Evolutionary conservation across 2,888 invertebrate species (phyloP).

Genomic region (Gymnoscelis rufifasciata): DNA sequence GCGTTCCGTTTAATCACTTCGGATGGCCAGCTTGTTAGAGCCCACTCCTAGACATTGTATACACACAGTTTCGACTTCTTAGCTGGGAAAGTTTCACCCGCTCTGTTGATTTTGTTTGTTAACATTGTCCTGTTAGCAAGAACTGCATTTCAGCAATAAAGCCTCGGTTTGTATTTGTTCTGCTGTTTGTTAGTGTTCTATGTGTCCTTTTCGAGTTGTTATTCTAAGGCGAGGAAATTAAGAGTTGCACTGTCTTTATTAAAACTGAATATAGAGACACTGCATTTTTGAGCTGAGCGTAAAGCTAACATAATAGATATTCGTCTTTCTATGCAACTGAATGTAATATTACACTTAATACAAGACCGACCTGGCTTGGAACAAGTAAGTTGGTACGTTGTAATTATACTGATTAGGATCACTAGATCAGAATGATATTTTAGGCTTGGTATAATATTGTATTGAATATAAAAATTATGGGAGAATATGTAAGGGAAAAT

Average conservation of each 20-base stretch:
- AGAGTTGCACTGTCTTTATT: conserved; percentile 17
- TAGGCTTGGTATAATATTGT: too few relatives aligned
- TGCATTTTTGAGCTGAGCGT: too few relatives aligned
- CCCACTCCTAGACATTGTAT: conserved; percentile 62
- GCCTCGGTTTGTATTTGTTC: conserved; percentile 35
- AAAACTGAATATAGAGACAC: too few relatives aligned
- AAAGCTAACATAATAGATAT: too few relatives aligned
- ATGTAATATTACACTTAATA: too few relatives aligned
- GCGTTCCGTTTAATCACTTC: conserved; percentile 63
- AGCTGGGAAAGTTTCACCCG: conserved; percentile 64
- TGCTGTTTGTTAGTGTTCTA: conserved; percentile 27
- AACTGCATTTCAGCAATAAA: conserved; percentile 38
- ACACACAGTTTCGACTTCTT: conserved; percentile 68
- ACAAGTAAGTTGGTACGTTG: too few relatives aligned
- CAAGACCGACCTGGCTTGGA: too few relatives aligned
- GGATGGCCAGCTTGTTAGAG: conserved; percentile 70
- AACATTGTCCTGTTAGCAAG: conserved; percentile 56
- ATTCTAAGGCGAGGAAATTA: conserved; percentile 13
- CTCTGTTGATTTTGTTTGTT: conserved; percentile 69
- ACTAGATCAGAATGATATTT: too few relatives aligned
- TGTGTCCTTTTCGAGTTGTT: conserved; percentile 24
- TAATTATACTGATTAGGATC: too few relatives aligned
- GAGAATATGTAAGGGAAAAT: conserved; percentile 37
- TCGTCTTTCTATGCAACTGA: too few relatives aligned
- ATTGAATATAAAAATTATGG: not conserved